Evolutionary conservation across 2,113 vertebrate genomes (phyloP).

Genomic region (Rhodinocichla rosea): DNA sequence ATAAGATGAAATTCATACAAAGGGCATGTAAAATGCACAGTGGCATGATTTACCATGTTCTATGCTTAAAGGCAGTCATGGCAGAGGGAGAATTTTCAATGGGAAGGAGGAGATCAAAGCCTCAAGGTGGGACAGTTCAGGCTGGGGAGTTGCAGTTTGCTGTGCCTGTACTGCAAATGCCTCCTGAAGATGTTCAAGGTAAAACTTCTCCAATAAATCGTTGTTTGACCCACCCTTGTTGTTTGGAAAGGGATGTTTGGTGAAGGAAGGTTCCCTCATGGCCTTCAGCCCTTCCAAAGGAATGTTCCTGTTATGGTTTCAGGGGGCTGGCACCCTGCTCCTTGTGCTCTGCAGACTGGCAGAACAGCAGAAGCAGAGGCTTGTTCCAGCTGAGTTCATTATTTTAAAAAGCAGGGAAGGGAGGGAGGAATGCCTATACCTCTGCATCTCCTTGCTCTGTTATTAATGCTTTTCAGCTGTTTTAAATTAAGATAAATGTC

Average conservation of each 20-base stretch:
- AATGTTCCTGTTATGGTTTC: background rate
- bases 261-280: background rate
- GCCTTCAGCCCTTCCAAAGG: background rate
- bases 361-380: background rate
- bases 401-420: background rate
- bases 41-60: background rate
- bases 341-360: background rate
- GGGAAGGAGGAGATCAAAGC: background rate
- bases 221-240: background rate
- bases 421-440: background rate
- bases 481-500: slow-evolving; percentile 62
- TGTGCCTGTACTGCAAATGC: background rate
- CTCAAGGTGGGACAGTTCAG: background rate
- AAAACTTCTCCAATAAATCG: background rate
- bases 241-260: background rate
- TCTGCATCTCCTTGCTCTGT: background rate
- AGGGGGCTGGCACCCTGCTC: background rate
- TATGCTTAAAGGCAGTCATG: background rate
- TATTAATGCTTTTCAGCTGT: slow-evolving; percentile 57
- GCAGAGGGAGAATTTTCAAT: background rate
- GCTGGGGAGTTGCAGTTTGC: background rate
- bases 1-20: background rate
- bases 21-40: background rate
- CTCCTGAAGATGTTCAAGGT: background rate
- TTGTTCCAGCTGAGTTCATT: background rate